A percentile compares a stretch with the other conserved stretches of the same genome.
Conservation (phyloP, 2,888 invertebrate species). For the Microctonus hyperodae region DNA sequence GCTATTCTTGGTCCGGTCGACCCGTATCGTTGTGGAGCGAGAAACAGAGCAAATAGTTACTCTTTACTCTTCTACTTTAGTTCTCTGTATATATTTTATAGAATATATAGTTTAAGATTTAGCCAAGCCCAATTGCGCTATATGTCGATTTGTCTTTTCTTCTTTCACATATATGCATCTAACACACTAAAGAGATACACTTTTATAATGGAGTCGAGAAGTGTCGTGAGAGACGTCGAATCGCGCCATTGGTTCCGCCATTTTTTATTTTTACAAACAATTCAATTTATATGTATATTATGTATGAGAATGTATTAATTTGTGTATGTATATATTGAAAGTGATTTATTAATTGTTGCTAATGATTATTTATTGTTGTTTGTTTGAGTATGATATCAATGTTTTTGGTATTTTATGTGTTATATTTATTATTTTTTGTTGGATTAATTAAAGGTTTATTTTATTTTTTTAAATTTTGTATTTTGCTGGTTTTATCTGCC, state of each 20-base stretch:
- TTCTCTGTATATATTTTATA: neutral
- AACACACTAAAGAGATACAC: constrained; percentile 22
- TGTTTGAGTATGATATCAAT: too few species aligned
- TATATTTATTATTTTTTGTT: neutral
- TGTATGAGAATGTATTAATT: neutral
- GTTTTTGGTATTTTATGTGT: too few species aligned
- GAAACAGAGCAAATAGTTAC: constrained; percentile 1
- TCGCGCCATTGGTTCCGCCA: constrained; percentile 28
- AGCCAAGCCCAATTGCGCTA: neutral
- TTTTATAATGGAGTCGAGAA: constrained; percentile 15
- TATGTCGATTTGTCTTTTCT: neutral
- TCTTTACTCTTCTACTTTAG: neutral
- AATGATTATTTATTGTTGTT: too few species aligned
- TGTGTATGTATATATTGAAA: too few species aligned
- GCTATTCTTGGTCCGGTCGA: constrained; percentile 28
- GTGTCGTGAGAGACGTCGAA: constrained; percentile 1
- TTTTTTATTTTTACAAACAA: constrained; percentile 24
- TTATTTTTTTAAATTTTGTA: neutral
- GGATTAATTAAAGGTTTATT: neutral
- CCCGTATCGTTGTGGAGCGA: constrained; percentile 13
- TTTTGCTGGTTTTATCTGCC: neutral
- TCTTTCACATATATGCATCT: neutral
- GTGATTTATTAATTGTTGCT: too few species aligned
- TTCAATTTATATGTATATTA: neutral
- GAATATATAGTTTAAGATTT: neutral